A percentile compares a stretch with the other conserved stretches of the same genome.
Conservation (phyloP, 2,888 invertebrate species). For the Dynastes grantii region DNA sequence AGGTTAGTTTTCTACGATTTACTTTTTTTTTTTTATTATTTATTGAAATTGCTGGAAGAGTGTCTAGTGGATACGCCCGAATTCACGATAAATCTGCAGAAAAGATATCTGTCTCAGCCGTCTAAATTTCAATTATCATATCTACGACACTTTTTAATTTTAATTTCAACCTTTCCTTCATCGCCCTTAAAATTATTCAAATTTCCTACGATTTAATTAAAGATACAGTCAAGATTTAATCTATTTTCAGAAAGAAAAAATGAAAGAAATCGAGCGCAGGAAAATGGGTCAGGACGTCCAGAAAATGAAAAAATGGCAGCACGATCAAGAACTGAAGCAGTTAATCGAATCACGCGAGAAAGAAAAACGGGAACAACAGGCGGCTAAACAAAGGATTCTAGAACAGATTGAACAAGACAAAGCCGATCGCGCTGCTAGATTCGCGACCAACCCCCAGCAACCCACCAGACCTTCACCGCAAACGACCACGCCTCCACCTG, state of each 20-base stretch:
- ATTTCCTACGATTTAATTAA: no score
- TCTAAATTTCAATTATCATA: no score
- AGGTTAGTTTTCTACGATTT: no score
- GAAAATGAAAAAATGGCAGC: conserved; percentile 81
- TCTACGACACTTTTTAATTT: no score
- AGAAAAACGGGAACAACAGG: conserved; percentile 83
- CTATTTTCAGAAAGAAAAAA: conserved; percentile 61
- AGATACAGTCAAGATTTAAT: neutral
- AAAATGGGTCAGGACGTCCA: conserved; percentile 82
- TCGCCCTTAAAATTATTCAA: no score
- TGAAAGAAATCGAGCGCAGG: conserved; percentile 81
- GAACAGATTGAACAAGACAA: conserved; percentile 91
- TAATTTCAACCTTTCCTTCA: no score
- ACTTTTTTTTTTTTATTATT: no score
- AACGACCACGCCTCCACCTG: conserved; percentile 55
- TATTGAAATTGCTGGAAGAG: no score
- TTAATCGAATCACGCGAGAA: conserved; percentile 82
- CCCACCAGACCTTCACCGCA: conserved; percentile 60
- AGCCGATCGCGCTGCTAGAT: conserved; percentile 76
- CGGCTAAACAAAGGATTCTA: conserved; percentile 83
- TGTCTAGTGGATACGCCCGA: no score
- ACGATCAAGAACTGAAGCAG: conserved; percentile 83
- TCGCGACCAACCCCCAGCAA: conserved; percentile 58
- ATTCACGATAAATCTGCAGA: no score
- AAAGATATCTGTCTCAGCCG: no score